Evolutionary conservation across 1,140 invertebrate genomes (phyloP), one percentile per base, ranked within the genome.

Genomic region (Ericerus pela): DNA sequence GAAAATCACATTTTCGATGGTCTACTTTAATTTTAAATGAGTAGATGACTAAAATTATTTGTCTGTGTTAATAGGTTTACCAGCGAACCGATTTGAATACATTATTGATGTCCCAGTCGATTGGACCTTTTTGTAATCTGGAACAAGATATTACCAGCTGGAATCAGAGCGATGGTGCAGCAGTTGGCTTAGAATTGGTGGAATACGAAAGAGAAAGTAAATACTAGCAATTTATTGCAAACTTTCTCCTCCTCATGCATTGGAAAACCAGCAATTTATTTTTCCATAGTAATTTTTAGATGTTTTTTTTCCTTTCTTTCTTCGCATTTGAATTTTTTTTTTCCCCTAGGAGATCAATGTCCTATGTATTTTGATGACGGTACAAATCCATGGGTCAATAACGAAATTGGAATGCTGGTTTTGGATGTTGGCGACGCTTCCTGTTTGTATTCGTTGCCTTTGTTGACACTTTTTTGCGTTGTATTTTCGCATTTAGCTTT

Each of bases 311-410:
- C n/a, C n/a, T n/a, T n/a, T n/a, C n/a, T n/a, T n/a, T n/a, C n/a
- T n/a, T n/a, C n/a, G n/a, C n/a, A n/a, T n/a, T n/a, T n/a, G n/a
- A n/a, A n/a, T n/a, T n/a, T n/a, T n/a, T n/a, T 52, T 53, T 53
- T 12, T 14, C 31, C 67, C 69, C 47, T 62, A 81, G 79, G 81
- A 59, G 91, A 96, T 72, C 85, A 88, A 64, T 95, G 91, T 69
- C 90, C 91, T 0, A 91, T 95, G 88, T 80, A 84, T 67, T 95
- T 94, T 68, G 89, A 94, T 65, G 89, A 95, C 69, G 91, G 91
- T 1, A 72, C 74, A 28, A 80, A 95, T 72, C 91, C 91, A 0
- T 94, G 87, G 85, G 3, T 56, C 18, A 28, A 56, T 28, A 8
- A 28, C 20, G 54, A 56, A 2, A 56, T 51, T 20, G 47, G 51